These are phyloP conservation scores for Erannis defoliaria DNA, from an alignment of 2,888 invertebrate genomes.

Conservation along the genomic window DNA sequence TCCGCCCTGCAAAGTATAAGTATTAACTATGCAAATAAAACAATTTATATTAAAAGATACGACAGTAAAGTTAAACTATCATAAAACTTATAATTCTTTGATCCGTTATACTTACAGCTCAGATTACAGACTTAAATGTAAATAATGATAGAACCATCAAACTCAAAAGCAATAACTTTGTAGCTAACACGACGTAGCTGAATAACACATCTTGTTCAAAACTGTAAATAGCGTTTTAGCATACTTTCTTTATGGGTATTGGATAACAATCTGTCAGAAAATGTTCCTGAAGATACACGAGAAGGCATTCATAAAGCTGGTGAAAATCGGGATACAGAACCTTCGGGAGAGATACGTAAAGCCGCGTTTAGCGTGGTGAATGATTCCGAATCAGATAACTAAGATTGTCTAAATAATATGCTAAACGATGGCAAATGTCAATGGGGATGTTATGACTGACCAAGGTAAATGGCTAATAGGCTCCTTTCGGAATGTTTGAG, in stretches of 20 bases:
- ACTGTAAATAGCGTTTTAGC: conserved; percentile 49
- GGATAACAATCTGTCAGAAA: conserved; percentile 59
- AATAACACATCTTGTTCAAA: conserved; percentile 55
- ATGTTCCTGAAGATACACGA: conserved; percentile 45
- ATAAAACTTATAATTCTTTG: conserved; percentile 22
- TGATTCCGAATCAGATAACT: conserved; percentile 24
- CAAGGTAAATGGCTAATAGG: conserved; percentile 57
- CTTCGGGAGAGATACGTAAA: conserved; percentile 38
- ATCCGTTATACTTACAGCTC: conserved; percentile 18
- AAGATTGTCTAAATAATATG: conserved; percentile 46
- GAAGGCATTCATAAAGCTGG: conserved; percentile 28
- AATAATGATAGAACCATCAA: conserved; percentile 40
- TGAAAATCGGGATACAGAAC: conserved; percentile 25
- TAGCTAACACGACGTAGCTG: conserved; percentile 44
- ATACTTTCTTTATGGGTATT: conserved; percentile 54
- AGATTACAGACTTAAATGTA: conserved; percentile 26
- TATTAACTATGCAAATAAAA: conserved; percentile 2
- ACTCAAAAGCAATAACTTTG: conserved; percentile 41
- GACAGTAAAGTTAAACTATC: conserved; percentile 15
- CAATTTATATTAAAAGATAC: conserved; percentile 13
- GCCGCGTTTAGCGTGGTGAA: conserved; percentile 26
- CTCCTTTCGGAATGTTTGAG: conserved; percentile 51
- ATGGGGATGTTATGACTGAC: conserved; percentile 59
- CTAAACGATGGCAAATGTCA: conserved; percentile 62
- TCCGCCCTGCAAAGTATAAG: neutral